Evolutionary conservation across 2,113 vertebrate species (phyloP).

Genomic region (Strix uralensis): DNA sequence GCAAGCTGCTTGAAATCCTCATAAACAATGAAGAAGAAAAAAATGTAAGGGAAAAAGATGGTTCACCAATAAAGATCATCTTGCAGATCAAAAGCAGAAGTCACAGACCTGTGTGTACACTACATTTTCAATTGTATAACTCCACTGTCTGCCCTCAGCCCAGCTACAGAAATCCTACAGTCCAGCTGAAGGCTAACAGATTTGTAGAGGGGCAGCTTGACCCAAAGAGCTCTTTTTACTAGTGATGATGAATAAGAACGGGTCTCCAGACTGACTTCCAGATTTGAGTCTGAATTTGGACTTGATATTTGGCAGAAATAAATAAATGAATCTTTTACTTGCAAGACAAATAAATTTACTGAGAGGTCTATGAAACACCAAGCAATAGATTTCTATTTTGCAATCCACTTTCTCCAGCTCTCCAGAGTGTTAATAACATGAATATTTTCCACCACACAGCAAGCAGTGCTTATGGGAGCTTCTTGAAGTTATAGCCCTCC

Average conservation of each 20-base stretch:
- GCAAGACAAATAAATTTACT: background rate
- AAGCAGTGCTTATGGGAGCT: background rate
- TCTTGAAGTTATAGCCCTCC: background rate
- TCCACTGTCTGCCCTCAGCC: background rate
- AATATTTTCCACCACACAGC: background rate
- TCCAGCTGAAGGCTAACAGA: background rate
- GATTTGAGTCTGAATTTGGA: background rate
- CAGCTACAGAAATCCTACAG: background rate
- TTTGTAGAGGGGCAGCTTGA: background rate
- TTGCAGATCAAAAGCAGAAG: background rate
- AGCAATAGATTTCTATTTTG: background rate
- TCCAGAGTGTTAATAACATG: background rate
- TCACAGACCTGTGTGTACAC: background rate
- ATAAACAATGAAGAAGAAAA: background rate
- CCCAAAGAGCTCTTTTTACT: background rate
- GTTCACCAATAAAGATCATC: background rate
- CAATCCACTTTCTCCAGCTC: background rate
- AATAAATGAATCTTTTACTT: background rate
- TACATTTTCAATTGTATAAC: background rate
- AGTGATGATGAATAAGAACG: background rate
- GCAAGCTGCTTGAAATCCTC: background rate
- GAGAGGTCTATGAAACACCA: background rate
- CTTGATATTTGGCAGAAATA: background rate
- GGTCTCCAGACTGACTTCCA: background rate
- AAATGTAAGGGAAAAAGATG: background rate